These are phyloP conservation scores for Nannoperca obscura DNA, from an alignment of 2,797 vertebrate species.

Conservation along the genomic window DNA sequence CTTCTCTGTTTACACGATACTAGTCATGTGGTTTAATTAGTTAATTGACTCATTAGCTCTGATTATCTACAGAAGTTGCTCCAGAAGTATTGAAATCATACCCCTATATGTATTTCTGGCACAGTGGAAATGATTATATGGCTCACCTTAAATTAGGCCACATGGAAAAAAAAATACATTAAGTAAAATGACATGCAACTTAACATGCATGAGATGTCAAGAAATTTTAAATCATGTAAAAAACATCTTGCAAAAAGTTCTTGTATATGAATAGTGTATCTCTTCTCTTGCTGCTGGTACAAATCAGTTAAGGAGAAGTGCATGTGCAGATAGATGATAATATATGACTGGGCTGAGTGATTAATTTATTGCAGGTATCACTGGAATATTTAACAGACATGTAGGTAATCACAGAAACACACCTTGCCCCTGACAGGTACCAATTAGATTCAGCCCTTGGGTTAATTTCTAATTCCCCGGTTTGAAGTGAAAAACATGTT, in stretches of 20 bases:
- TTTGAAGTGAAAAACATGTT: constrained; percentile 32
- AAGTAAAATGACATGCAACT: constrained; percentile 72
- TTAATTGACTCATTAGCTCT: constrained; percentile 57
- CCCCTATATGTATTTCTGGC: constrained; percentile 27
- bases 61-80: constrained; percentile 11
- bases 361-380: constrained; percentile 40
- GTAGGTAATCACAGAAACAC: constrained; percentile 46
- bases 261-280: neutral
- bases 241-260: constrained; percentile 1
- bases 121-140: constrained; percentile 54
- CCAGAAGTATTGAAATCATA: neutral
- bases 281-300: neutral
- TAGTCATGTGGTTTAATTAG: constrained; percentile 59
- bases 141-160: constrained; percentile 27
- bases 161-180: constrained; percentile 47
- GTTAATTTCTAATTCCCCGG: constrained; percentile 39
- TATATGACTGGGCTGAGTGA: constrained; percentile 21
- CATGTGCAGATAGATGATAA: constrained; percentile 33
- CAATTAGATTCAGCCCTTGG: constrained; percentile 40
- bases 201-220: constrained; percentile 75
- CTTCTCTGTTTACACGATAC: constrained; percentile 39
- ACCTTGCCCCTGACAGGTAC: constrained; percentile 47
- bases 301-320: constrained; percentile 9
- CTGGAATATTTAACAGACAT: constrained; percentile 55
- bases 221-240: constrained; percentile 65